phyloP scores from a whole-genome alignment of 2,888 invertebrate species.

The Rhagophthalmus giganteus region DNA sequence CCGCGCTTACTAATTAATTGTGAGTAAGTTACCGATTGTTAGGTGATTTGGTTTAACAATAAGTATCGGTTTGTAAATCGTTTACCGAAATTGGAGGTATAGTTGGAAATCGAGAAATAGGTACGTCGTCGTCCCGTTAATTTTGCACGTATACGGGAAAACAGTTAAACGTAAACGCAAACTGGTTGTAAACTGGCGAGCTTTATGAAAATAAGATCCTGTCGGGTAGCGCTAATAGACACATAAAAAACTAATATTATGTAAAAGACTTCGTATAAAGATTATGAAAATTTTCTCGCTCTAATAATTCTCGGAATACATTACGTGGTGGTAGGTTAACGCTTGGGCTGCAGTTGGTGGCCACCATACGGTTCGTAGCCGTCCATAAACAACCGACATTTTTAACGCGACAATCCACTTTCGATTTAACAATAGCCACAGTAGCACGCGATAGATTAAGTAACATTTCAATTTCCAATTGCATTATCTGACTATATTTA shows the following conservation, averaged over 20 bases:
- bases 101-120: too few species aligned
- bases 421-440: conserved; percentile 35
- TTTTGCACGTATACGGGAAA: conserved; percentile 15
- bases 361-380: conserved; percentile 22
- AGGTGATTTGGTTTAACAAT: too few species aligned
- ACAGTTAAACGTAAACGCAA: conserved; percentile 22
- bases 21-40: too few species aligned
- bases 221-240: conserved; percentile 24
- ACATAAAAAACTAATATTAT: conserved; percentile 29
- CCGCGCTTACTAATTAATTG: too few species aligned
- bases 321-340: conserved; percentile 12
- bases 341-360: conserved; percentile 11
- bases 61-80: too few species aligned
- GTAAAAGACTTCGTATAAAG: conserved; percentile 32
- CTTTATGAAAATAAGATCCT: conserved; percentile 20
- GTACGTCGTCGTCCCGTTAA: conserved; percentile 22
- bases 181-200: conserved; percentile 18
- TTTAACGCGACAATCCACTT: conserved; percentile 36
- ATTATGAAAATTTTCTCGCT: conserved; percentile 38
- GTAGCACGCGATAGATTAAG: conserved; percentile 35
- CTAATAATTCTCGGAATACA: conserved; percentile 32
- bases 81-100: too few species aligned
- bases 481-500: background rate
- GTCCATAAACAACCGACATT: conserved; percentile 32
- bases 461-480: conserved; percentile 35